Base-by-base conservation (phyloP, 2,888 invertebrate genomes). In the Meganola albula region DNA sequence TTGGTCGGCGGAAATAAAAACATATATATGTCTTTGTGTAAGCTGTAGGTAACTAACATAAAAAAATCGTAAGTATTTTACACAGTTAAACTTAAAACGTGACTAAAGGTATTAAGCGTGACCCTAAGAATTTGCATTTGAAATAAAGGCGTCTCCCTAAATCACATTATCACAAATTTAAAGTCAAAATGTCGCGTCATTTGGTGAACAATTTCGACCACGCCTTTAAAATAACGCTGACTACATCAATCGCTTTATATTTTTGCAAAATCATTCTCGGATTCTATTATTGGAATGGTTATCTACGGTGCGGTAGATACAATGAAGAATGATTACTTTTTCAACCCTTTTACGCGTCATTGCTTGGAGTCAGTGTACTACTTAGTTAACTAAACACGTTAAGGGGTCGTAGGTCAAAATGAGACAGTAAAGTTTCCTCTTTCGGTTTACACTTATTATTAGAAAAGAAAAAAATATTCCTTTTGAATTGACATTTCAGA, bases 201-300 rank as follows among this genome's bases (percentile, higher is more conserved):
- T 52, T 48, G 20, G 33, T 28, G 40, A 41, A 47, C 47, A 44
- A 43, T 47, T 49, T 50, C 34, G 46, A 44, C 55, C 58, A 58
- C 62, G 53, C 60, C 63, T 45, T 30, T 31, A 31, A 40, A 58
- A 63, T 58, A 54, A 53, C 53, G 57, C 52, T 49, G 53, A 53
- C 47, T 54, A 55, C 60, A 60, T 59, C 56, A 60, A 58, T 61
- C 54, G 51, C 47, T 47, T 43, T 48, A 33, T 31, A 44, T 44
- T 58, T 60, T 45, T 58, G 64, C 60, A 52, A 46, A 51, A 60
- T 70, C 68, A 70, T 53, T 49, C 37, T 42, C 35, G 30, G 42
- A 41, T 45, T 16, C 43, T 39, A 36, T 44, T 26, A 7, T 4
- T 11, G 24, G 22, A 13, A 27, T 21, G 16, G 16, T 16, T 5